Evolutionary conservation across 64 coral and sea anemone species (phyloP).

Genomic region (Platygyra sinensis): DNA sequence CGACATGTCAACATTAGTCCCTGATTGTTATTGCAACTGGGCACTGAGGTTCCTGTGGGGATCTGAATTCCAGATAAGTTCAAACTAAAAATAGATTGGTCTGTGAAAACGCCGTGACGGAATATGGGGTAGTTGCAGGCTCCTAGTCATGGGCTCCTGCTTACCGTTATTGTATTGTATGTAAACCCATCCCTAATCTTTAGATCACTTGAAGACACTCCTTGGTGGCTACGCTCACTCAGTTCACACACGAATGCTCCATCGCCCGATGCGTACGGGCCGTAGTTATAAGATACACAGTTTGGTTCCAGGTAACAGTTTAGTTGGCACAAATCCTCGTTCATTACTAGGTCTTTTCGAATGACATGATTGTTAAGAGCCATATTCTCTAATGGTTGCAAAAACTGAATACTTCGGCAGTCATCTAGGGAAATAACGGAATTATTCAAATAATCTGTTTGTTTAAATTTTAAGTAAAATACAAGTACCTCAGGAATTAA

Average conservation of each 20-base stretch:
- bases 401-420: background rate
- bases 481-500: too few relatives aligned
- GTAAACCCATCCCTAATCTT: background rate
- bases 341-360: background rate
- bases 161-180: background rate
- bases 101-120: too few relatives aligned
- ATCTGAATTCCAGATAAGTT: too few relatives aligned
- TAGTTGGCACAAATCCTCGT: background rate
- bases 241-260: slow-evolving; percentile 25
- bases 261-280: background rate
- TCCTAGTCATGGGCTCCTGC: too few relatives aligned
- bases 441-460: background rate
- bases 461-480: too few relatives aligned
- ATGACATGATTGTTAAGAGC: slow-evolving; percentile 24
- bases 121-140: too few relatives aligned
- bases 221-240: background rate
- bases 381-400: background rate
- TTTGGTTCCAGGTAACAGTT: slow-evolving; percentile 16
- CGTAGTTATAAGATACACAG: slow-evolving; percentile 41
- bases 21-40: too few relatives aligned
- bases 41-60: too few relatives aligned
- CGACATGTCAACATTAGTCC: too few relatives aligned
- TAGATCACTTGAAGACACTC: background rate
- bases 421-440: background rate
- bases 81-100: too few relatives aligned